Percentiles rank a stretch among this genome's conserved stretches.
These are phyloP conservation scores for Stegostoma tigrinum DNA, from an alignment of 2,113 vertebrate genomes.

Conservation along the genomic window DNA sequence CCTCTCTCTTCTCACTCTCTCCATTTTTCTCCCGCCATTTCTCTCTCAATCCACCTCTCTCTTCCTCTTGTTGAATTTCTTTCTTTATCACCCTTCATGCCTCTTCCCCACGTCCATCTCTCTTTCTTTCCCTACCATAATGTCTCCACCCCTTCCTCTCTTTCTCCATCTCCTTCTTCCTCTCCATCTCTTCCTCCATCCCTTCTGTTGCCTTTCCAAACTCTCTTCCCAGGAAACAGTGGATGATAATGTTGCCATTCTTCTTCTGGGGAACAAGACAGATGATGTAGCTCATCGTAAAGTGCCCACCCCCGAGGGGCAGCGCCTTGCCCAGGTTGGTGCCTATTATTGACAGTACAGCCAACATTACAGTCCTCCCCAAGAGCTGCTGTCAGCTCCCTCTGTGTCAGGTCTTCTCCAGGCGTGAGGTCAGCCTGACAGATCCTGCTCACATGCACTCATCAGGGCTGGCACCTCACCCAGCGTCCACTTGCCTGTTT, in stretches of 20 bases:
- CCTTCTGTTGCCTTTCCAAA: neutral
- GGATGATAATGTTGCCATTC: slow-evolving; percentile 51
- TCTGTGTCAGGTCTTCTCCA: neutral
- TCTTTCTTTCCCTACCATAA: neutral
- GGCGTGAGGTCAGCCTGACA: neutral
- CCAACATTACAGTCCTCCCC: neutral
- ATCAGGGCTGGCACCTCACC: neutral
- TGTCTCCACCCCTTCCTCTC: neutral
- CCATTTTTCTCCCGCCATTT: neutral
- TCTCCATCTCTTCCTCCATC: neutral
- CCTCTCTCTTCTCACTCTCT: neutral
- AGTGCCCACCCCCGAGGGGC: slow-evolving; percentile 61
- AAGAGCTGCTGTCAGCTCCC: neutral
- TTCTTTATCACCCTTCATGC: neutral
- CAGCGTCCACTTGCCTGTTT: neutral
- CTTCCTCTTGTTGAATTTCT: neutral
- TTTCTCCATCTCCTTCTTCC: neutral
- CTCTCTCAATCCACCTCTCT: neutral
- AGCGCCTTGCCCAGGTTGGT: slow-evolving; percentile 68
- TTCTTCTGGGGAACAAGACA: slow-evolving; percentile 85
- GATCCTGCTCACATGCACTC: too few species aligned
- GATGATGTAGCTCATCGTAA: slow-evolving; percentile 58
- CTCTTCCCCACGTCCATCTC: neutral
- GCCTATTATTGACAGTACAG: neutral
- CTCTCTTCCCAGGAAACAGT: slow-evolving; percentile 62